A percentile compares a stretch with the other conserved stretches of the same genome.
These are phyloP conservation scores for Tauraco erythrolophus DNA, from an alignment of 2,113 vertebrate genomes.

Conservation along the genomic window DNA sequence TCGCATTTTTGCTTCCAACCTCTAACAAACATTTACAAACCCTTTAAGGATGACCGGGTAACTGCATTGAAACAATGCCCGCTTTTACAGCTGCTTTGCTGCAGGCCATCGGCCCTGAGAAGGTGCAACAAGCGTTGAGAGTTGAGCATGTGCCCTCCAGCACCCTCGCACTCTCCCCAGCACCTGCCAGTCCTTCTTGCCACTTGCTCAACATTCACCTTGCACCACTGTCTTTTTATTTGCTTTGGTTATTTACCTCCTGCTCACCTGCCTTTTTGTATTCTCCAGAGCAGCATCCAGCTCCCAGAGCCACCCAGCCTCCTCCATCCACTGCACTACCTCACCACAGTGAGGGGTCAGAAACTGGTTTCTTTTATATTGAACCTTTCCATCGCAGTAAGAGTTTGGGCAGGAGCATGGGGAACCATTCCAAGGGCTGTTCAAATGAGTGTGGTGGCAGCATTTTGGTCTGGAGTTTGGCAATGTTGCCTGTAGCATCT, in stretches of 20 bases:
- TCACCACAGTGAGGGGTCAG: not conserved
- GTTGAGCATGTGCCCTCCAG: not conserved
- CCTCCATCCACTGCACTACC: not conserved
- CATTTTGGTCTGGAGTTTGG: not conserved
- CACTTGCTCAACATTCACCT: not conserved
- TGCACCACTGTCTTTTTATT: not conserved
- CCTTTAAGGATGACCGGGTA: slow-evolving; percentile 34
- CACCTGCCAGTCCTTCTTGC: not conserved
- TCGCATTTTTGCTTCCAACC: not conserved
- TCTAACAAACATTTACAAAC: slow-evolving; percentile 23
- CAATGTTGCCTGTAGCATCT: not conserved
- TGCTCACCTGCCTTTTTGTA: not conserved
- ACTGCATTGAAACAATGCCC: not conserved
- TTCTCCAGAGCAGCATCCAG: not conserved
- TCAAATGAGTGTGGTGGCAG: not conserved
- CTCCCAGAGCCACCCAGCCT: not conserved
- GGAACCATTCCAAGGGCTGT: not conserved
- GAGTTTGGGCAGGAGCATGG: not conserved
- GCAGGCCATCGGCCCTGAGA: not conserved
- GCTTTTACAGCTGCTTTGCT: slow-evolving; percentile 26
- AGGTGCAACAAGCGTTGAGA: not conserved
- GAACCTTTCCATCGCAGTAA: not conserved
- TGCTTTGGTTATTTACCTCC: not conserved
- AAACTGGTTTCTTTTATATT: not conserved
- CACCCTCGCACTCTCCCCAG: not conserved